These are phyloP conservation scores for Fopius arisanus DNA, from an alignment of 1,140 invertebrate genomes.

Conservation along the genomic window DNA sequence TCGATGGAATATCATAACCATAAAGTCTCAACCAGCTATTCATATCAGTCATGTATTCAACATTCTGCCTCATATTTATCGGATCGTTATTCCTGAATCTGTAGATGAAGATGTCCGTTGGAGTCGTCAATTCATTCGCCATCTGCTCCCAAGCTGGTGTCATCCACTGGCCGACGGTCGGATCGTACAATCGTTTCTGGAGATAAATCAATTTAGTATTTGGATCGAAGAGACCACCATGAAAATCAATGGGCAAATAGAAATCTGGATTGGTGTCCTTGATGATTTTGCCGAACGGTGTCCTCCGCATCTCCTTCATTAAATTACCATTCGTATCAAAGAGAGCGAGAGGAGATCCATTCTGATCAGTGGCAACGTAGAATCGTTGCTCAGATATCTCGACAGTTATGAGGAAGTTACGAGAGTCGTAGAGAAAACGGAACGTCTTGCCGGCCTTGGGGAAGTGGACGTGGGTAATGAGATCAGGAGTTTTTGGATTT, in stretches of 20 bases:
- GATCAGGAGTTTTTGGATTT: constrained; percentile 81
- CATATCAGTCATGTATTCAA: constrained; percentile 85
- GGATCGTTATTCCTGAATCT: constrained; percentile 92
- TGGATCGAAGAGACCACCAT: constrained; percentile 85
- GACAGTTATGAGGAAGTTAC: constrained; percentile 82
- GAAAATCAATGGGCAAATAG: constrained; percentile 91
- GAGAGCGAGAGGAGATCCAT: constrained; percentile 87
- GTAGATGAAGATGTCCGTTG: constrained; percentile 91
- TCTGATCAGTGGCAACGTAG: constrained; percentile 93
- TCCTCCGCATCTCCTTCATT: constrained; percentile 89
- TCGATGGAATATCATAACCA: constrained; percentile 85
- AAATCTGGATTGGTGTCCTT: constrained; percentile 92
- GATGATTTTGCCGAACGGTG: constrained; percentile 89
- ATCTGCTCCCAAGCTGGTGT: constrained; percentile 90
- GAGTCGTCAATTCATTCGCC: constrained; percentile 79
- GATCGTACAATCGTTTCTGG: constrained; percentile 88
- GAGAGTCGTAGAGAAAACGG: constrained; percentile 87
- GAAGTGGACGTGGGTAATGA: constrained; percentile 91
- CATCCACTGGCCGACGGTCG: constrained; percentile 93
- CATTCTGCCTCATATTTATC: constrained; percentile 79
- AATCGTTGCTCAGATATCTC: constrained; percentile 84
- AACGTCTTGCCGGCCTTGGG: constrained; percentile 84
- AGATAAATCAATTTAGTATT: constrained; percentile 87
- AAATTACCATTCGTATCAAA: constrained; percentile 91
- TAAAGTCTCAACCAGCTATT: constrained; percentile 86